phyloP scores from a whole-genome alignment of 2,888 invertebrate species.

The Tinea trinotella region DNA sequence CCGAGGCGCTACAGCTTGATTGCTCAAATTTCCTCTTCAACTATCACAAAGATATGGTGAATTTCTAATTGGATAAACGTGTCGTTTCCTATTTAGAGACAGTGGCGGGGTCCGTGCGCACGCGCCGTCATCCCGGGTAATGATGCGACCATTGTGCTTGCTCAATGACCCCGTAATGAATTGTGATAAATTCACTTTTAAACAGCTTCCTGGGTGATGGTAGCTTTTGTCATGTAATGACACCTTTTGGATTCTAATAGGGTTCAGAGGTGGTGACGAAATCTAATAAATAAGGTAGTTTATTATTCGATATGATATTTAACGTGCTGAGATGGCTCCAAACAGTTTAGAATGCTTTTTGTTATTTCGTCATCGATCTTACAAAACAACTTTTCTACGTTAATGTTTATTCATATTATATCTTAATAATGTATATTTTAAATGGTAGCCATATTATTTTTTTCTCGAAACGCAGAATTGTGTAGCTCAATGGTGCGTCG shows the following conservation, averaged over 20 bases:
- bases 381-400: not conserved
- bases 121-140: slow-evolving; percentile 67
- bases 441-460: slow-evolving; percentile 20
- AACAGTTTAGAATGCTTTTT: not conserved
- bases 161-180: slow-evolving; percentile 43
- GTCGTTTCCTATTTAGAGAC: slow-evolving; percentile 73
- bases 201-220: slow-evolving; percentile 51
- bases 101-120: slow-evolving; percentile 52
- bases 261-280: slow-evolving; percentile 3
- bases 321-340: not conserved
- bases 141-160: slow-evolving; percentile 43
- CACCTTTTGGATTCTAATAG: slow-evolving; percentile 11
- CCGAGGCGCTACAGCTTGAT: slow-evolving; percentile 68
- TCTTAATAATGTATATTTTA: slow-evolving; percentile 2
- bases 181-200: slow-evolving; percentile 47
- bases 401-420: not conserved
- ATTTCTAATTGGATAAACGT: slow-evolving; percentile 74
- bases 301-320: not conserved
- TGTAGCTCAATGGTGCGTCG: slow-evolving; percentile 45
- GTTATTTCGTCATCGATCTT: not conserved
- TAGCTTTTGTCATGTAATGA: slow-evolving; percentile 17
- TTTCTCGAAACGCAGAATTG: slow-evolving; percentile 34
- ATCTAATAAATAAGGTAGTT: not conserved
- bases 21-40: slow-evolving; percentile 73
- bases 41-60: slow-evolving; percentile 73